A percentile compares a stretch with the other conserved stretches of the same genome.
phyloP scores from a whole-genome alignment of 2,797 vertebrate genomes.

The Aeoliscus strigatus region DNA sequence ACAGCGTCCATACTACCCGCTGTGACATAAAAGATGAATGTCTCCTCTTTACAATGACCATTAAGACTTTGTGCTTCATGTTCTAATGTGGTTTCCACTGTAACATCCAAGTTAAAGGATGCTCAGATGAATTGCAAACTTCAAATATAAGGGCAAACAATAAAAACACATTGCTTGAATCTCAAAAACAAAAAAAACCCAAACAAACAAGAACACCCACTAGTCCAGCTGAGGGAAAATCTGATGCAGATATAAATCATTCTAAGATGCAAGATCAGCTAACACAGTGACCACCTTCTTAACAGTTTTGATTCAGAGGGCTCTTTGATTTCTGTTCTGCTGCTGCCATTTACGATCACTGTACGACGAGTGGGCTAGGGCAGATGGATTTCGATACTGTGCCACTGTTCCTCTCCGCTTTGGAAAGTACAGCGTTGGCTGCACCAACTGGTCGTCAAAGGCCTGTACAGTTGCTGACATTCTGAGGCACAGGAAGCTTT shows the following conservation, averaged over 20 bases:
- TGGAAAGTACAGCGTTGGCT: slow-evolving; percentile 14
- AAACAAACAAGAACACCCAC: slow-evolving; percentile 16
- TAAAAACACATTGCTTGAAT: slow-evolving; percentile 28
- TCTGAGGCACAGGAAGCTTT: background rate
- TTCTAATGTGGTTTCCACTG: slow-evolving; percentile 38
- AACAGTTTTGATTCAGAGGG: slow-evolving; percentile 31
- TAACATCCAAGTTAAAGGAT: slow-evolving; percentile 40
- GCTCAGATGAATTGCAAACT: slow-evolving; percentile 43
- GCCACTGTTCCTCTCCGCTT: slow-evolving; percentile 14
- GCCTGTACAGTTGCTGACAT: slow-evolving; percentile 4
- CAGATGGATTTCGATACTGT: slow-evolving; percentile 28
- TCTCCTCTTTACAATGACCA: no score
- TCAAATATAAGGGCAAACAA: slow-evolving; percentile 46
- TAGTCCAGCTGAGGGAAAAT: slow-evolving; percentile 21
- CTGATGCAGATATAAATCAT: slow-evolving; percentile 22
- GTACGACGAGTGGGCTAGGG: slow-evolving; percentile 27
- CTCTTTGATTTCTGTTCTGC: slow-evolving; percentile 44
- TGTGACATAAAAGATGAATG: no score
- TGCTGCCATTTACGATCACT: slow-evolving; percentile 52
- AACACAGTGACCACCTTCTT: slow-evolving; percentile 31
- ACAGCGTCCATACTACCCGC: no score
- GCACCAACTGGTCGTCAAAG: slow-evolving; percentile 19
- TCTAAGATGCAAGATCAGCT: slow-evolving; percentile 26
- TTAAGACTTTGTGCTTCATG: background rate
- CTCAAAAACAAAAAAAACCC: slow-evolving; percentile 18